Conservation (phyloP, 1,140 invertebrate genomes). For the Trichonephila clavipes region DNA sequence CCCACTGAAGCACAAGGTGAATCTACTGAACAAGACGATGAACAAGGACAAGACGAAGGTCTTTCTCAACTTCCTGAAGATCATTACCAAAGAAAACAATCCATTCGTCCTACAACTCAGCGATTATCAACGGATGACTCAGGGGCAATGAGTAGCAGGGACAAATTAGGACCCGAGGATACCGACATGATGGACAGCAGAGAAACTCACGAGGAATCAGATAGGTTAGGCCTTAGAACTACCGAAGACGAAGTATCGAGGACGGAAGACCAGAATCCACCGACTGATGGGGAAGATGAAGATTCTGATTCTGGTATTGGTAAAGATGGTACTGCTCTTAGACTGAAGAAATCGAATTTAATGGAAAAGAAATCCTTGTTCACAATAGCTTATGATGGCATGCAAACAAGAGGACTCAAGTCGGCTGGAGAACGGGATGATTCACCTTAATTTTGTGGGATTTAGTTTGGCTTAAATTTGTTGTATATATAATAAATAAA, state of each 20-base stretch:
- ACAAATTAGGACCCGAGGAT: conserved; percentile 39
- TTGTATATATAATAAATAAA: no score
- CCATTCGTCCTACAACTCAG: neutral
- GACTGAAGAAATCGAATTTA: conserved; percentile 80
- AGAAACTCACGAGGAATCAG: conserved; percentile 63
- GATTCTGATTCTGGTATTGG: conserved; percentile 78
- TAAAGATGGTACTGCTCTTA: conserved; percentile 53
- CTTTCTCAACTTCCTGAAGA: neutral
- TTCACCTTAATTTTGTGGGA: conserved; percentile 34
- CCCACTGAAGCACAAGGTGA: neutral
- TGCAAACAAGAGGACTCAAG: conserved; percentile 84
- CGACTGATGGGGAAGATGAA: conserved; percentile 60
- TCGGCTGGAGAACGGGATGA: conserved; percentile 75
- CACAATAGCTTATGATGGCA: conserved; percentile 94
- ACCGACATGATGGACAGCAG: conserved; percentile 64
- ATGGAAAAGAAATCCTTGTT: conserved; percentile 96
- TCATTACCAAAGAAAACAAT: conserved; percentile 59
- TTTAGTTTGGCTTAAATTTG: no score
- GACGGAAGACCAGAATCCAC: conserved; percentile 47
- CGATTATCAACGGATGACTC: conserved; percentile 45
- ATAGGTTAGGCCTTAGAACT: conserved; percentile 48
- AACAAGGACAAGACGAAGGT: neutral
- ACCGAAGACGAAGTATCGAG: conserved; percentile 64
- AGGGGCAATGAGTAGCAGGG: conserved; percentile 30
- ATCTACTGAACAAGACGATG: neutral